These are phyloP conservation scores for Turritopsis rubra DNA, from an alignment of 30 jellyfish, hydroid and myxozoan species.

Conservation along the genomic window DNA sequence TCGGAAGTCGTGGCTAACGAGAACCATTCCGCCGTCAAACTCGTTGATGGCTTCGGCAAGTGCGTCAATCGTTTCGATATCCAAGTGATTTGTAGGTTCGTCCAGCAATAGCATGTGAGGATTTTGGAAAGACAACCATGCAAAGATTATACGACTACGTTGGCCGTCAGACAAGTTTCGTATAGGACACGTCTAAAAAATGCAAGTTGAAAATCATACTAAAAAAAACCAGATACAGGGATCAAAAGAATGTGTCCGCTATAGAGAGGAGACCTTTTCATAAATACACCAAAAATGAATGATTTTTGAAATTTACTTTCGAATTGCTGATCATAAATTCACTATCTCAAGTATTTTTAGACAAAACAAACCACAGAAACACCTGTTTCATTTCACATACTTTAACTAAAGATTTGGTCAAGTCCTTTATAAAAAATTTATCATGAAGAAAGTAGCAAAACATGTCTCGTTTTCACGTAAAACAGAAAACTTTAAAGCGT, in stretches of 20 bases:
- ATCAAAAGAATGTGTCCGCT: no score
- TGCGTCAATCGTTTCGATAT: slow-evolving; percentile 98
- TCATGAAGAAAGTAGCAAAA: no score
- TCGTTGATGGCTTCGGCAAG: slow-evolving; percentile 94
- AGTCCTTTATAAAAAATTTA: no score
- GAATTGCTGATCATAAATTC: no score
- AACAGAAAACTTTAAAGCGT: no score
- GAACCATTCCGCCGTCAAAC: slow-evolving; percentile 94
- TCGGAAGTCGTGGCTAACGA: slow-evolving; percentile 98
- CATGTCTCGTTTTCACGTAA: no score
- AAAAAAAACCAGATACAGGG: neutral
- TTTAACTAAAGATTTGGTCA: no score
- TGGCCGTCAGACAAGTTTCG: slow-evolving; percentile 92
- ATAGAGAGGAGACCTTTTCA: neutral
- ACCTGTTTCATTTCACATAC: no score
- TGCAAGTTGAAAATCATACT: neutral
- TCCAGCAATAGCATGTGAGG: slow-evolving; percentile 96
- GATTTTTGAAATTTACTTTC: neutral
- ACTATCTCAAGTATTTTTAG: no score
- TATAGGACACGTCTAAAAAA: slow-evolving; percentile 78
- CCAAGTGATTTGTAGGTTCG: slow-evolving; percentile 99
- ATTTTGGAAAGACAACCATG: slow-evolving; percentile 89
- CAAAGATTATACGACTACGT: slow-evolving; percentile 88
- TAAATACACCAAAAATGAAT: neutral
- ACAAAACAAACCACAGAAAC: no score